Evolutionary conservation across 2,113 vertebrate species (phyloP).

Genomic region (Lepus americanus): DNA sequence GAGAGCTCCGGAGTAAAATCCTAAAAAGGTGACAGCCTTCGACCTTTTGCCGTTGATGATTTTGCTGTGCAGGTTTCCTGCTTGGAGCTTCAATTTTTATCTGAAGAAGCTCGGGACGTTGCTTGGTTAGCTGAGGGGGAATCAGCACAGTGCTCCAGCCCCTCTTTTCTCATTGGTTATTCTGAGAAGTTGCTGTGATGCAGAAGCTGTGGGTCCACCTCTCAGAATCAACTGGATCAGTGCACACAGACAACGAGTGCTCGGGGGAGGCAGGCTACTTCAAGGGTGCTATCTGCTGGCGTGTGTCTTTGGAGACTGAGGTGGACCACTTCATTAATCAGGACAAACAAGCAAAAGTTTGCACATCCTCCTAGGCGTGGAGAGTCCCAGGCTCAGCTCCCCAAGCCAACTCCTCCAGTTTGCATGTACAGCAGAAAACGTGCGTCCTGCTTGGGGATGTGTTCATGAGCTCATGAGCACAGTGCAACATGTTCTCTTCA

Average conservation of each 20-base stretch:
- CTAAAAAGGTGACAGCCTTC: neutral
- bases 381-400: neutral
- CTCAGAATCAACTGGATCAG: rapidly evolving
- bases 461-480: neutral
- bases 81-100: neutral
- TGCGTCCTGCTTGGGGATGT: neutral
- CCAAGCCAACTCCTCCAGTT: neutral
- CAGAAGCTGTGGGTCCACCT: neutral
- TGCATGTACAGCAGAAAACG: neutral
- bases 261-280: neutral
- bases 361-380: rapidly evolving
- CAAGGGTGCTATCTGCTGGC: too few species aligned
- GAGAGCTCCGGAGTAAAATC: neutral
- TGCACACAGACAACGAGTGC: neutral
- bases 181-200: neutral
- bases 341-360: neutral
- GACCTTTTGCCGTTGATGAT: too few species aligned
- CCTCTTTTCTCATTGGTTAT: neutral
- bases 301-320: neutral
- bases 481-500: neutral
- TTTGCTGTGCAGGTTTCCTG: neutral
- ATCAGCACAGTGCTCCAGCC: neutral
- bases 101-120: neutral
- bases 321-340: neutral
- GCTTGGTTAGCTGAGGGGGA: too few species aligned